phyloP scores from a whole-genome alignment of 64 coral and sea anemone genomes.

The Anthopleura sola region DNA sequence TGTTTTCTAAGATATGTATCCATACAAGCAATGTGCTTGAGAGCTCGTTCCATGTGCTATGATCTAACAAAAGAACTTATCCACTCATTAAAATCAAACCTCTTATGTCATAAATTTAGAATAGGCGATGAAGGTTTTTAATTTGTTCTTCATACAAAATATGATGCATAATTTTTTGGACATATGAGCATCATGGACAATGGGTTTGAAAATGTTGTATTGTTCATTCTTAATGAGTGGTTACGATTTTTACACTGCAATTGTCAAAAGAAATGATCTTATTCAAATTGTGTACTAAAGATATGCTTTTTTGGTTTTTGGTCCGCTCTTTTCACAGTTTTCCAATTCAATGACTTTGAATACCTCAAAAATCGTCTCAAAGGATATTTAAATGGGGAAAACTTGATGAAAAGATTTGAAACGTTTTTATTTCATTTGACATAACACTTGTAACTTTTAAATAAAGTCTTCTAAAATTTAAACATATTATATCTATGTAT shows the following conservation, averaged over 20 bases:
- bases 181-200: not conserved
- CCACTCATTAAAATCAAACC: not conserved
- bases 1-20: not conserved
- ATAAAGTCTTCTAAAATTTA: not conserved
- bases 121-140: not conserved
- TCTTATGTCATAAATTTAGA: not conserved
- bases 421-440: not conserved
- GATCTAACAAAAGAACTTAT: not conserved
- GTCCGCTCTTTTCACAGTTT: not conserved
- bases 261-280: not conserved
- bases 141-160: not conserved
- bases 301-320: not conserved
- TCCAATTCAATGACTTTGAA: not conserved
- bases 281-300: no score
- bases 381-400: not conserved
- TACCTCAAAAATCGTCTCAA: not conserved
- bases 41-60: not conserved
- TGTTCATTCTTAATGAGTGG: not conserved
- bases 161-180: no score
- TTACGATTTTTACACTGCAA: no score
- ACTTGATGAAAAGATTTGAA: not conserved
- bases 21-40: not conserved
- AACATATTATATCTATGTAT: conserved; percentile 16
- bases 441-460: not conserved
- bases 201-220: not conserved